These are phyloP conservation scores for Plectropomus leopardus DNA, from an alignment of 2,113 vertebrate species.

Conservation along the genomic window DNA sequence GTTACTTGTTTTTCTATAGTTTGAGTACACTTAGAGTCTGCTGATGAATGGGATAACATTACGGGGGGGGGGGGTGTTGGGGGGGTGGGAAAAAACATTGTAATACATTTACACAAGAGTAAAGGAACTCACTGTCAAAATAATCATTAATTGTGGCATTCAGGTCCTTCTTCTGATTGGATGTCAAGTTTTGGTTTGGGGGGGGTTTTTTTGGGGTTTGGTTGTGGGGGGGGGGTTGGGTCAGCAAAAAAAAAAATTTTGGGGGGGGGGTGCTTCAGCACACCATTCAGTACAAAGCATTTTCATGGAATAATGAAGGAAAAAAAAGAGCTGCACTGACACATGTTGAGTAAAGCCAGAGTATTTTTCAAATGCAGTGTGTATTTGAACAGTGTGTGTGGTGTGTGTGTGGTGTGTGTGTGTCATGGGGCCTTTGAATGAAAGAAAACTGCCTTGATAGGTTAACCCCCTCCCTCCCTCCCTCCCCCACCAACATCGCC, in stretches of 20 bases:
- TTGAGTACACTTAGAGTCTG: neutral
- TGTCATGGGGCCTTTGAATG: slow-evolving; percentile 10
- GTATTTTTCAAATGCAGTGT: neutral
- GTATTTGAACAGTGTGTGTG: slow-evolving; percentile 8
- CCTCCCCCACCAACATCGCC: slow-evolving; percentile 3
- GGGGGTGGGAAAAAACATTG: too few relatives aligned
- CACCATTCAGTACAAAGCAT: neutral
- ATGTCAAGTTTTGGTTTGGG: too few relatives aligned
- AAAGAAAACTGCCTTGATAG: slow-evolving; percentile 39
- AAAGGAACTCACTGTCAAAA: too few relatives aligned
- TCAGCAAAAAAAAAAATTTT: too few relatives aligned
- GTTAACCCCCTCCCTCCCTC: slow-evolving; percentile 41
- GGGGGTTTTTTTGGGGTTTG: too few relatives aligned
- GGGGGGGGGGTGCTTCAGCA: too few relatives aligned
- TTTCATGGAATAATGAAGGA: neutral
- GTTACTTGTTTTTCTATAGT: neutral
- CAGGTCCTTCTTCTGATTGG: too few relatives aligned
- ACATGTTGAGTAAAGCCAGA: neutral
- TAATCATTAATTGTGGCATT: too few relatives aligned
- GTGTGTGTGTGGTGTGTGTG: slow-evolving; percentile 1
- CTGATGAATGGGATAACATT: neutral
- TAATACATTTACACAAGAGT: too few relatives aligned
- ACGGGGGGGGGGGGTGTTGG: too few relatives aligned
- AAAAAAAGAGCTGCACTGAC: neutral
- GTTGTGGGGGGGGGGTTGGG: too few relatives aligned